Evolutionary conservation across 2,888 invertebrate species (phyloP), one percentile per base, ranked within the genome.

Genomic region (Acanthosepion pharaonis): DNA sequence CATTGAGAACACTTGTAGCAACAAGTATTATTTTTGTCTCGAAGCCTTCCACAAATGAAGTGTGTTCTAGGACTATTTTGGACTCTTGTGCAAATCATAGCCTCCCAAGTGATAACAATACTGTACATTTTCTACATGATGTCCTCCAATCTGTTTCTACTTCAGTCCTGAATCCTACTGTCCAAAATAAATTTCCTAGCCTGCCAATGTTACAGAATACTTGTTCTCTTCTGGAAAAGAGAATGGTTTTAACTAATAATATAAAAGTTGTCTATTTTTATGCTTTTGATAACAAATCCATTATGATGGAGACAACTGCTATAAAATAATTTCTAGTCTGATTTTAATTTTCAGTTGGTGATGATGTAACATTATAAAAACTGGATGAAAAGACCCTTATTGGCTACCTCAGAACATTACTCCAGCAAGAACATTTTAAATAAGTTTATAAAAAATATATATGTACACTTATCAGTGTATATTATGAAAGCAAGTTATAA

Each of bases 321-420:
- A 78, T 28, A 2, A 78, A 28, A 78, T 78, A 6, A 28, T n/a
- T n/a, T 78, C 33, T 78, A 78, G 78, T 78, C 33, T 78, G n/a
- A 11, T 78, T 78, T 78, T 78, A 78, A 8, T 15, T 33, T 33
- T n/a, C n/a, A 9, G 18, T 78, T 78, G n/a, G n/a, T 78, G 78
- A 78, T 78, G 11, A n/a, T 33, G n/a, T 18, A 78, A 9, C n/a
- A 78, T n/a, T 4, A n/a, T 78, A 33, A 15, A 5, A n/a, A 15
- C 33, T 78, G 3, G 33, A 78, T 23, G 25, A 59, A 59, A 59
- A 23, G 15, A 78, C 78, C 11, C 78, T 78, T n/a, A 33, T 78
- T 78, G 78, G 78, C 78, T 78, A 78, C 78, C 78, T 78, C 78
- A 78, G 78, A 33, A 78, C 78, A 78, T n/a, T 78, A 78, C 33